Percentiles rank a stretch among this genome's conserved stretches.
phyloP scores from a whole-genome alignment of 2,888 invertebrate species.

The Pemphredon lugubris region DNA sequence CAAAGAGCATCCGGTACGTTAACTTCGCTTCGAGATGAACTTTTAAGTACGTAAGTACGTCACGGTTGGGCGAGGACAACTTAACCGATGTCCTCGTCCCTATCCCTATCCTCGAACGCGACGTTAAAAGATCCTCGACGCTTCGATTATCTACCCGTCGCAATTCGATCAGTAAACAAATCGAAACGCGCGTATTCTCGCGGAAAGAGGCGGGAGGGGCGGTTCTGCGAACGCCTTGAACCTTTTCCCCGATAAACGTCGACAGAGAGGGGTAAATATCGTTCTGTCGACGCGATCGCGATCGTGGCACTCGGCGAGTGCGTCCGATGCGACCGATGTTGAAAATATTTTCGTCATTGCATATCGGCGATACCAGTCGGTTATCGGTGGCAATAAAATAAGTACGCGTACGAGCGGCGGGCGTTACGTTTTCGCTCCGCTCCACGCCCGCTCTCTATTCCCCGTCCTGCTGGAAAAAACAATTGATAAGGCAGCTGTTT shows the following conservation, averaged over 20 bases:
- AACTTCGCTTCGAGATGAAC: no score
- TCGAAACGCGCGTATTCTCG: slow-evolving; percentile 24
- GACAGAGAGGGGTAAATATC: neutral
- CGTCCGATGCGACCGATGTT: neutral
- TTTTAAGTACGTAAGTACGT: no score
- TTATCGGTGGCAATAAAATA: slow-evolving; percentile 38
- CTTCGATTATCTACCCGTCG: neutral
- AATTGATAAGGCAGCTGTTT: slow-evolving; percentile 46
- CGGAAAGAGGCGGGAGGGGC: slow-evolving; percentile 18
- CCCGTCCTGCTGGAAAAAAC: slow-evolving; percentile 49
- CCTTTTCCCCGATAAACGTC: neutral
- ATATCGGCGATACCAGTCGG: slow-evolving; percentile 31
- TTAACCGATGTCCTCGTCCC: no score
- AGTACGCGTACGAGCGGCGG: no score
- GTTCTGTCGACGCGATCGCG: no score
- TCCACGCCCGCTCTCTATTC: no score
- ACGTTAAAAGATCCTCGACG: slow-evolving; percentile 6
- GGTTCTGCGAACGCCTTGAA: slow-evolving; percentile 13
- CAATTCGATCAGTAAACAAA: slow-evolving; percentile 36
- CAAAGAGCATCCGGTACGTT: slow-evolving; percentile 29
- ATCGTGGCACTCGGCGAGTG: neutral
- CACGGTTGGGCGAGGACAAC: no score
- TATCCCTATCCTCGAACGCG: neutral
- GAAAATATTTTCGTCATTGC: slow-evolving; percentile 38
- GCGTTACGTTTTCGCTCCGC: slow-evolving; percentile 35